Evolutionary conservation across 1,140 invertebrate genomes (phyloP).

Genomic region (Microplitis demolitor): DNA sequence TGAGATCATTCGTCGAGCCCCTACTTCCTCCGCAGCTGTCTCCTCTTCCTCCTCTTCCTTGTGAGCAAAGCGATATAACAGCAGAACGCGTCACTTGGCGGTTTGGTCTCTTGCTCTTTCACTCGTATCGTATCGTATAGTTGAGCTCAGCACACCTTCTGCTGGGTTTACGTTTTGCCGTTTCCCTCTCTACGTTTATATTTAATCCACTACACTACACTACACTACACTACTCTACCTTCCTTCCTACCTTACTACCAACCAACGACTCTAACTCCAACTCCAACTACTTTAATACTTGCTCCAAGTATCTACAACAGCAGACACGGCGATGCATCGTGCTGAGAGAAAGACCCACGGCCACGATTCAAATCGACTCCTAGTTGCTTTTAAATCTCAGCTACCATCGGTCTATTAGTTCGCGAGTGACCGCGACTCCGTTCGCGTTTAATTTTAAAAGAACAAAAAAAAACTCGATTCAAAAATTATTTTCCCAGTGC

Average conservation of each 20-base stretch:
- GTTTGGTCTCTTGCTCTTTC: conserved; percentile 19
- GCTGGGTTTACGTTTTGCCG: conserved; percentile 37
- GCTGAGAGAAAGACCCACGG: conserved; percentile 51
- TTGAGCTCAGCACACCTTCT: conserved; percentile 16
- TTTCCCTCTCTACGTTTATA: conserved; percentile 36
- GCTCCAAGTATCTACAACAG: background rate
- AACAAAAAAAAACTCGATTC: too few species aligned
- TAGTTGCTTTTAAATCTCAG: conserved; percentile 55
- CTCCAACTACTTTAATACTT: background rate
- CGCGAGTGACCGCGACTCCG: conserved; percentile 24
- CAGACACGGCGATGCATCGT: conserved; percentile 41
- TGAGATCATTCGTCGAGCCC: conserved; percentile 36
- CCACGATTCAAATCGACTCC: conserved; percentile 45
- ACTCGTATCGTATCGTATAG: too few species aligned
- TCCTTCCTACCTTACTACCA: background rate
- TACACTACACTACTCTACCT: background rate
- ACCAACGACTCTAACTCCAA: background rate
- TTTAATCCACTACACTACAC: background rate
- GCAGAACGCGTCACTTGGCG: conserved; percentile 10
- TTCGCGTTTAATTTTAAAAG: background rate
- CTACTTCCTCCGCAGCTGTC: conserved; percentile 21
- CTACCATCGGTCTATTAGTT: conserved; percentile 31
- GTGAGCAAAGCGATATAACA: background rate
- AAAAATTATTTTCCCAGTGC: too few species aligned
- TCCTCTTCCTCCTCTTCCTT: conserved; percentile 7